Base-by-base conservation (phyloP, 2,797 vertebrate genomes). In the Coregonus sp. region DNA sequence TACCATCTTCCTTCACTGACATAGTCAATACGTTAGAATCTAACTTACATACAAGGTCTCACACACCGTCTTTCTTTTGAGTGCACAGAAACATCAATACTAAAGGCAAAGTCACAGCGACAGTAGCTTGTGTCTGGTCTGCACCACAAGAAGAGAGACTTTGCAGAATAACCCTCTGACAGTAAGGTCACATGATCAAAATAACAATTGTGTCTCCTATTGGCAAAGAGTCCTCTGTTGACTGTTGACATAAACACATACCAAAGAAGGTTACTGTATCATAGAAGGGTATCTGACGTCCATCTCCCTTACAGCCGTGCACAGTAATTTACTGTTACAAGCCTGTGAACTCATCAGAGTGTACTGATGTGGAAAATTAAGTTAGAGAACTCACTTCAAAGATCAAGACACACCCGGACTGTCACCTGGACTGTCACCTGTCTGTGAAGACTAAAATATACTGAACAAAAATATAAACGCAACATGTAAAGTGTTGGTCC, bases 281-380 rank as follows among this genome's bases (percentile, higher is more conserved):
- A 47, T 7, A 47, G 9, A 40, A 50, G 50, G 15, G 50, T 65
- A 40, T 66, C 61, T 68, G 72, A 77, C 75, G 18, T 66, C 5
- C 56, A 70, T 18, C 52, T 35, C 70, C 51, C 20, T 2, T 54
- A 61, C 65, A 70, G 54, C 72, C 18, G 59, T 79, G 77, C 66
- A 87, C 59, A 59, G 52, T 56, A 47, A 11, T 47, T 47, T 47
- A 47, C 40, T 3, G 25, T 70, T 70, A 78, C 1, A 52, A 84
- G 77, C 82, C 82, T 84, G 75, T 35, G 67, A 82, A 85, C 67
- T 80, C 54, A 80, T 81, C 79, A 59, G 81, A 84, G 83, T 0
- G 72, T 83, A 90, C 61, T 65, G 37, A 83, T 47, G 61, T 31
- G 68, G 80, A 85, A 88, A 90, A 91, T 88, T 71, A 73, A 81